Conservation (phyloP, 2,888 invertebrate species). For the Timema podura region DNA sequence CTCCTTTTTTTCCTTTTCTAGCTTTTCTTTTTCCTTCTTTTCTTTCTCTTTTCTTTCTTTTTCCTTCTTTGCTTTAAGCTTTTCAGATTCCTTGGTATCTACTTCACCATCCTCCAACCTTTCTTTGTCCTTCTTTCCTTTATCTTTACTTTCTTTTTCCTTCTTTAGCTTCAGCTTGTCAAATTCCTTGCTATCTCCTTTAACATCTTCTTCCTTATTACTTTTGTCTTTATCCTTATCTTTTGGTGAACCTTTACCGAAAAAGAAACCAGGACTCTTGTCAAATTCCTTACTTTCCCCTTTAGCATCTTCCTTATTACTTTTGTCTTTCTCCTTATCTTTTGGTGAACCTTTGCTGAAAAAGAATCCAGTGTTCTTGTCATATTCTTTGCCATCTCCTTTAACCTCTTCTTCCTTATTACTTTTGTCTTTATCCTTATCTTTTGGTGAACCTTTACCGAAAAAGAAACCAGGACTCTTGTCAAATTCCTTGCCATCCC, state of each 20-base stretch:
- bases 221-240: conserved; percentile 44
- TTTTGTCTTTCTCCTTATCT: conserved; percentile 24
- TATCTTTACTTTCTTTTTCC: conserved; percentile 16
- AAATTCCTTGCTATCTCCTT: conserved; percentile 48
- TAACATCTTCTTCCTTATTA: too few species aligned
- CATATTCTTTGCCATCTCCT: conserved; percentile 47
- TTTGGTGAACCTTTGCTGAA: conserved; percentile 38
- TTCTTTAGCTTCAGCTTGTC: too few species aligned
- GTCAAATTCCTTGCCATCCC: too few species aligned
- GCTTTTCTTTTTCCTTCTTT: conserved; percentile 35
- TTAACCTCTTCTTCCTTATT: too few species aligned
- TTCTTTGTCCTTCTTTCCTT: conserved; percentile 12
- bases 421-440: conserved; percentile 44
- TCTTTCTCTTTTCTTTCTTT: conserved; percentile 43
- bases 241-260: conserved; percentile 43
- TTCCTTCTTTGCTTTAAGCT: conserved; percentile 46
- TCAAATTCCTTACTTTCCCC: too few species aligned
- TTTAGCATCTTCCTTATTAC: too few species aligned
- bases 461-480: conserved; percentile 35
- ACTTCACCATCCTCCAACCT: conserved; percentile 17
- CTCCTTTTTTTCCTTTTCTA: conserved; percentile 36
- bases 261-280: conserved; percentile 34
- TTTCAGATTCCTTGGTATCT: conserved; percentile 42
- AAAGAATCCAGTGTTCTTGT: conserved; percentile 31
- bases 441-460: conserved; percentile 43